phyloP scores from a whole-genome alignment of 2,888 invertebrate species.

The Leucoma salicis region DNA sequence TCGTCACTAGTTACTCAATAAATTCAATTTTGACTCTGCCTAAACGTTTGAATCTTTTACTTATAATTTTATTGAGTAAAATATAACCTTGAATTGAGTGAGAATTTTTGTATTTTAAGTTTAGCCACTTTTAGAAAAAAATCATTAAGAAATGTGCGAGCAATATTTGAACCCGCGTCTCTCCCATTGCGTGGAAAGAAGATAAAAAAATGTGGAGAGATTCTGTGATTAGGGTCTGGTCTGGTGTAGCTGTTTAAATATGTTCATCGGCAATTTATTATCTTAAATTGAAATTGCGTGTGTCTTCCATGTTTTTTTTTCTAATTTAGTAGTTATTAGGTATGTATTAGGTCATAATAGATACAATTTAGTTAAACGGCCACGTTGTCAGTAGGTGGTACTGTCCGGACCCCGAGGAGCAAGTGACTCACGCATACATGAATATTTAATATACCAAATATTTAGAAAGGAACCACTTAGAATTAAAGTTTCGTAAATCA shows the following conservation, averaged over 20 bases:
- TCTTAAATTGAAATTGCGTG: not conserved
- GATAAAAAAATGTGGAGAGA: too few relatives aligned
- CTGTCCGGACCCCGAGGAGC: not conserved
- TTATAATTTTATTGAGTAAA: too few relatives aligned
- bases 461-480: slow-evolving; percentile 1
- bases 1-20: slow-evolving; percentile 31
- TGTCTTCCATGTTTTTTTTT: not conserved
- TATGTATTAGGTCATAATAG: slow-evolving; percentile 7
- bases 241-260: too few relatives aligned
- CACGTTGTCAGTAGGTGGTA: slow-evolving; percentile 7
- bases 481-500: slow-evolving; percentile 4
- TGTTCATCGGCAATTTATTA: too few relatives aligned
- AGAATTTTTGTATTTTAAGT: too few relatives aligned
- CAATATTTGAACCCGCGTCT: too few relatives aligned
- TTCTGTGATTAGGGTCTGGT: too few relatives aligned
- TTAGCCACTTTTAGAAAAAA: too few relatives aligned
- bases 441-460: slow-evolving; percentile 5
- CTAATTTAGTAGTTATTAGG: slow-evolving; percentile 1
- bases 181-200: too few relatives aligned
- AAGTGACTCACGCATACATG: slow-evolving; percentile 5
- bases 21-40: slow-evolving; percentile 15
- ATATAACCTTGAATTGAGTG: too few relatives aligned
- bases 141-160: too few relatives aligned
- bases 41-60: too few relatives aligned
- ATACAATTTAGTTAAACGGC: slow-evolving; percentile 7